Evolutionary conservation across 2,797 vertebrate genomes (phyloP), one percentile per base, ranked within the genome.

Genomic region (Ceryle rudis): DNA sequence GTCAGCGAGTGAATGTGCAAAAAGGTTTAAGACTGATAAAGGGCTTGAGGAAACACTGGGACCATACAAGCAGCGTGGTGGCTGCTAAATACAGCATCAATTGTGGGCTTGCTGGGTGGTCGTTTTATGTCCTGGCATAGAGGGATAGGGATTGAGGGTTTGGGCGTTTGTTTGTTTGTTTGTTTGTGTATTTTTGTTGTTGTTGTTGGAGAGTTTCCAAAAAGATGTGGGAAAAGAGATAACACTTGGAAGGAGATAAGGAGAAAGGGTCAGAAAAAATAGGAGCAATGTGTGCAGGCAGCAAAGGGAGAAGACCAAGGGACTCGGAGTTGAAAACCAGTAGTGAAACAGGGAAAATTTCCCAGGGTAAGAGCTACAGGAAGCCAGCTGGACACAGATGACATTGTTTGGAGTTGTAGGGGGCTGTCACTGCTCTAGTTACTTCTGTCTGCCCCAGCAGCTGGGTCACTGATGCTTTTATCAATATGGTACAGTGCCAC

Each of bases 331-430:
- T 1, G 4, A 88, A 51, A 84, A 51, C 8, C 25, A 20, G 58
- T 25, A 26, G 52, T 49, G 80, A 61, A 79, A 46, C 2, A 17
- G 42, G 42, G 41, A 52, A 84, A 86, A 25, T 8, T 8, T 70
- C 58, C 21, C 12, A 6, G 44, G 6, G 6, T 52, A 5, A 7
- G 82, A 74, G 67, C 81, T 94, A 7, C 44, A 41, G 44, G 33
- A 12, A 23, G n/a, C 41, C 95, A 90, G 90, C 85, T 93, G 94
- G 41, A 37, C n/a, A 11, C 91, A 91, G 75, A 77, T 74, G 91
- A 21, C 35, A 21, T 14, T 39, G 17, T 29, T 12, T 18, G 13
- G 77, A 54, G 39, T 10, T 73, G 47, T 2, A 4, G 26, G 17
- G 29, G 9, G 11, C 60, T 55, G 67, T 44, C 0, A 2, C 74